phyloP scores from a whole-genome alignment of 2,113 vertebrate genomes.

The Poicephalus meyeri region DNA sequence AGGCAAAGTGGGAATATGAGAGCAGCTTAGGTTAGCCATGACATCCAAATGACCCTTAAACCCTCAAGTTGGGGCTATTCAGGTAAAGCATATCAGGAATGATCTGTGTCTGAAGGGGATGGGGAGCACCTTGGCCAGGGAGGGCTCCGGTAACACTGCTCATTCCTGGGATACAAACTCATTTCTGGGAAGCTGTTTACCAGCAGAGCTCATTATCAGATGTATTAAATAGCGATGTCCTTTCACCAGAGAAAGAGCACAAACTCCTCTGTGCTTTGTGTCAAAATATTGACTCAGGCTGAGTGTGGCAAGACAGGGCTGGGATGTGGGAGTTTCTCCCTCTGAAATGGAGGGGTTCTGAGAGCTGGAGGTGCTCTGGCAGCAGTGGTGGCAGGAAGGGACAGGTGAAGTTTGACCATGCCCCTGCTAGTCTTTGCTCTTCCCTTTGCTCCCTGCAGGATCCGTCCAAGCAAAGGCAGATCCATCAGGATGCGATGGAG shows the following conservation, averaged over 20 bases:
- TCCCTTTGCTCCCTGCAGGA: slow-evolving; percentile 20
- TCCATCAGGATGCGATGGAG: slow-evolving; percentile 62
- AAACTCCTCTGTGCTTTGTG: not conserved
- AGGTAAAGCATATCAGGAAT: not conserved
- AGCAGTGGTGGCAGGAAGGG: not conserved
- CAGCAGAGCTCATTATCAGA: not conserved
- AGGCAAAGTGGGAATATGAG: not conserved
- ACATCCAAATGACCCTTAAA: not conserved
- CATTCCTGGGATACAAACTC: not conserved
- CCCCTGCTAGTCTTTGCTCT: not conserved
- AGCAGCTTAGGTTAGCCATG: not conserved
- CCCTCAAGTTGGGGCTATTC: fast-evolving
- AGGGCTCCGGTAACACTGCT: not conserved
- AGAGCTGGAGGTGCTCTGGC: not conserved
- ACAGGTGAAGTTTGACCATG: fast-evolving
- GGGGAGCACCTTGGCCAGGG: not conserved
- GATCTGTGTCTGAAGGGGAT: not conserved
- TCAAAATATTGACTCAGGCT: not conserved
- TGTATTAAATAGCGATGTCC: not conserved
- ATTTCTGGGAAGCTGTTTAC: not conserved
- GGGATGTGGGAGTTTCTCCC: not conserved
- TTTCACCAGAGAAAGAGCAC: not conserved
- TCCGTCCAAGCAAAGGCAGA: slow-evolving; percentile 64
- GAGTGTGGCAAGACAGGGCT: not conserved
- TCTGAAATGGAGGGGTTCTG: not conserved